Percentiles rank a stretch among this genome's conserved stretches.
These are phyloP conservation scores for Sipha maydis DNA, from an alignment of 2,888 invertebrate genomes.

Conservation along the genomic window DNA sequence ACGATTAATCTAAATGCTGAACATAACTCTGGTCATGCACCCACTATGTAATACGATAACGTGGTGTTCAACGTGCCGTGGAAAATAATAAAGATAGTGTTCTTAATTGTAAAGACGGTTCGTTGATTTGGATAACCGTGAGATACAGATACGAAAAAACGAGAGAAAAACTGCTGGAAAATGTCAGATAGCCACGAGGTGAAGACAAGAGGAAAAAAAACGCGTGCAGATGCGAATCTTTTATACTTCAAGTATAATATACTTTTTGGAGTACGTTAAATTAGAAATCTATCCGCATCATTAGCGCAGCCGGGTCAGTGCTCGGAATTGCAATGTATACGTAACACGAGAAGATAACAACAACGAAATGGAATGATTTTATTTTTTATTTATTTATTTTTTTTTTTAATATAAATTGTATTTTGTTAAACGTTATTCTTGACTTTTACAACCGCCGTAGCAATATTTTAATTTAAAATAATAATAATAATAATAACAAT, in stretches of 20 bases:
- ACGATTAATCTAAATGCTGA: no score
- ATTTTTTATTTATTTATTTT: slow-evolving; percentile 7
- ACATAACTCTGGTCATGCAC: no score
- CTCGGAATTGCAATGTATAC: neutral
- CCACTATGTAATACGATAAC: no score
- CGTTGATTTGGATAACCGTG: neutral
- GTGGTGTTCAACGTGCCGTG: neutral
- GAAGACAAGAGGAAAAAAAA: neutral
- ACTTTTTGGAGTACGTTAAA: neutral
- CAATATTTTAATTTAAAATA: slow-evolving; percentile 38
- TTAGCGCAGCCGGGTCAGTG: slow-evolving; percentile 42
- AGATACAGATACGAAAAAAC: neutral
- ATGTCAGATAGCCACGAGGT: slow-evolving; percentile 19
- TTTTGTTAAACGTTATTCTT: neutral
- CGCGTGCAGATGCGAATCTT: neutral
- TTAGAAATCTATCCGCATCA: slow-evolving; percentile 35
- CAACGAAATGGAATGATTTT: slow-evolving; percentile 1
- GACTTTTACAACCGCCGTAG: neutral
- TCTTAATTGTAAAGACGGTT: neutral
- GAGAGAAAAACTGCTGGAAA: slow-evolving; percentile 29
- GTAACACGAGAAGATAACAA: neutral
- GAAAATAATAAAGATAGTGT: neutral
- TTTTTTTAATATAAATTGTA: neutral
- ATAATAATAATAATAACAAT: neutral
- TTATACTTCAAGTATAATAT: slow-evolving; percentile 6